Evolutionary conservation across 2,113 vertebrate genomes (phyloP).

Genomic region (Grallaria varia): DNA sequence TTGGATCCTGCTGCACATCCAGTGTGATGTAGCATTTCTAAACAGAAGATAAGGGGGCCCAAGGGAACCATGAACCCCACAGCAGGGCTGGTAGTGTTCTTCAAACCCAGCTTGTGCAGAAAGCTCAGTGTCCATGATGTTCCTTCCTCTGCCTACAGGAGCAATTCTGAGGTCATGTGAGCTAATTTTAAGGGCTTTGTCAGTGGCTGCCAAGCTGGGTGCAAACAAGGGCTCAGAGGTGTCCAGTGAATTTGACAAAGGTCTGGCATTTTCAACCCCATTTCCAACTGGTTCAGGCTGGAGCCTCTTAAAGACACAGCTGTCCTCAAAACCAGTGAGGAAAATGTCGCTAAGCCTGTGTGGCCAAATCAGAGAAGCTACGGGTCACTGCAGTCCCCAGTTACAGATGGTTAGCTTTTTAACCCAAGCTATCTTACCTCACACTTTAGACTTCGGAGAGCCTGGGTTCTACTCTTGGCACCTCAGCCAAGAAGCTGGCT

Average conservation of each 20-base stretch:
- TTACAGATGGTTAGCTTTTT: constrained; percentile 34
- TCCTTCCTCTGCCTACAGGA: not conserved
- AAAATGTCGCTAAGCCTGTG: not conserved
- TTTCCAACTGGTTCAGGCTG: not conserved
- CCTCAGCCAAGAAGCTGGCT: constrained; percentile 48
- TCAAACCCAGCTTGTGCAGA: not conserved
- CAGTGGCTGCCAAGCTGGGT: not conserved
- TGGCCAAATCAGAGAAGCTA: not conserved
- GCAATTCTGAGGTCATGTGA: not conserved
- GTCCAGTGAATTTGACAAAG: not conserved
- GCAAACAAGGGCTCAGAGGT: not conserved
- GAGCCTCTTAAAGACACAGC: not conserved
- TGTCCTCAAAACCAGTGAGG: not conserved
- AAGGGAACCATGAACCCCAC: rapidly evolving
- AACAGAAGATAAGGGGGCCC: not conserved
- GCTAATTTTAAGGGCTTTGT: not conserved
- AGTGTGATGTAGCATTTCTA: not conserved
- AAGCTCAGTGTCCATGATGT: not conserved
- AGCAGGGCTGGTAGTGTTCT: rapidly evolving
- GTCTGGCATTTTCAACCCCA: not conserved
- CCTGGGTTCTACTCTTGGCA: constrained; percentile 16
- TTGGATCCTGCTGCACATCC: not conserved
- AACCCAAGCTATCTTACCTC: constrained; percentile 57
- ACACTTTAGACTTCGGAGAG: not conserved
- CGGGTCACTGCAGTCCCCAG: not conserved